A percentile compares a stretch with the other conserved stretches of the same genome.
These are phyloP conservation scores for Atta colombica DNA, from an alignment of 1,140 invertebrate species.

Conservation along the genomic window DNA sequence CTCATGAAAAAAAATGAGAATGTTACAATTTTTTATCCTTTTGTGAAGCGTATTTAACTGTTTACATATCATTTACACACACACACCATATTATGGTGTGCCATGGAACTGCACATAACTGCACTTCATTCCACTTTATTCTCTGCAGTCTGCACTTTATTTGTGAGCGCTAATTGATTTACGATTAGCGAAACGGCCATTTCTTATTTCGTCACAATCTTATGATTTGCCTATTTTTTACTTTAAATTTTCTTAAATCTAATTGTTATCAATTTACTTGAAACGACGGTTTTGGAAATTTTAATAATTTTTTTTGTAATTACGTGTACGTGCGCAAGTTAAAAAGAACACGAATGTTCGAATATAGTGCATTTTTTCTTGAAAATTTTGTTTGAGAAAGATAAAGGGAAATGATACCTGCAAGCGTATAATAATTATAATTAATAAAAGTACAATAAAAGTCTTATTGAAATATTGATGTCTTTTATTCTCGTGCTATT, in stretches of 20 bases:
- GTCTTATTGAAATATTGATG: constrained; percentile 42
- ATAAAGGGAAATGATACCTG: neutral
- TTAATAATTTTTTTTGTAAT: neutral
- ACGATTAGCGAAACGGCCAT: too few species aligned
- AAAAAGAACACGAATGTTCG: neutral
- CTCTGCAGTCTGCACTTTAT: too few species aligned
- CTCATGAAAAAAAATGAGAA: neutral
- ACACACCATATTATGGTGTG: too few species aligned
- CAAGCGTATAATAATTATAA: neutral
- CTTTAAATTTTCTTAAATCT: too few species aligned
- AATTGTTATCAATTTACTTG: neutral
- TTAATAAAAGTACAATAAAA: neutral
- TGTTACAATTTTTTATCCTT: neutral
- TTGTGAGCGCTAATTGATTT: too few species aligned
- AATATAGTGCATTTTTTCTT: neutral
- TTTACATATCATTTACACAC: too few species aligned
- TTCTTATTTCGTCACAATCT: too few species aligned
- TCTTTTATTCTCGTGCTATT: constrained; percentile 25
- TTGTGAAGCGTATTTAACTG: neutral
- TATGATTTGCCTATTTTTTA: too few species aligned
- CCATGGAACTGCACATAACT: too few species aligned
- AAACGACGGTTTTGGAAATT: neutral
- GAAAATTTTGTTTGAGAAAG: neutral
- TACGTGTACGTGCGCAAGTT: neutral
- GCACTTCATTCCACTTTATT: too few species aligned